Conservation (phyloP, 1,140 invertebrate genomes). For the Heliconius nattereri region DNA sequence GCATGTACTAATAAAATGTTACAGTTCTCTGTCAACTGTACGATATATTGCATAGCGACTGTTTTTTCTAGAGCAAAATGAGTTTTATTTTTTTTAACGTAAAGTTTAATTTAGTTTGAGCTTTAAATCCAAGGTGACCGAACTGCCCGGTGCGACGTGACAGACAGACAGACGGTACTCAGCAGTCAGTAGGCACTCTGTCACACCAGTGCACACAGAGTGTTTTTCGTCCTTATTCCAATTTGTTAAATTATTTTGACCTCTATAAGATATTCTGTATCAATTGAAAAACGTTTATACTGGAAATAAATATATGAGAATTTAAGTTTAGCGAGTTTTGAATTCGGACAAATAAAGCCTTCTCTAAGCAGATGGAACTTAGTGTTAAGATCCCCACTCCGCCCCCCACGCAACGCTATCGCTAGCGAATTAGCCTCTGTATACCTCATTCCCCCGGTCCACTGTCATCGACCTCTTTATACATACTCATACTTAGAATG, state of each 20-base stretch:
- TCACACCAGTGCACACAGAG: neutral
- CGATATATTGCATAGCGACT: constrained; percentile 11
- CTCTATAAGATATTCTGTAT: neutral
- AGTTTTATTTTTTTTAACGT: neutral
- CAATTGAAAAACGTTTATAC: neutral
- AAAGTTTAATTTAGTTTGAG: neutral
- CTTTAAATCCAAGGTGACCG: constrained; percentile 27
- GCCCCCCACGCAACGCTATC: too few relatives aligned
- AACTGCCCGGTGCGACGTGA: constrained; percentile 24
- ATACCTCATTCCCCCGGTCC: too few relatives aligned
- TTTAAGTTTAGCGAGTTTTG: neutral
- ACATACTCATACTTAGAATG: too few relatives aligned
- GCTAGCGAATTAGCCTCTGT: too few relatives aligned
- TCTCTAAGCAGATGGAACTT: too few relatives aligned
- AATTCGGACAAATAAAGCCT: too few relatives aligned
- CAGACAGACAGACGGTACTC: constrained; percentile 5
- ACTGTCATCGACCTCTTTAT: too few relatives aligned
- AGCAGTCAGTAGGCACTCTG: neutral
- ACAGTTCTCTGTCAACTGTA: constrained; percentile 6
- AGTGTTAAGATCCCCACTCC: too few relatives aligned
- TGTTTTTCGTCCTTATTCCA: neutral
- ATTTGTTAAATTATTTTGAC: constrained; percentile 3
- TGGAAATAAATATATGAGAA: too few relatives aligned
- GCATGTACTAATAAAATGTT: neutral
- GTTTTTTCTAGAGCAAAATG: neutral